Evolutionary conservation across 2,113 vertebrate species (phyloP), one percentile per base, ranked within the genome.

Genomic region (Acrocephalus arundinaceus): DNA sequence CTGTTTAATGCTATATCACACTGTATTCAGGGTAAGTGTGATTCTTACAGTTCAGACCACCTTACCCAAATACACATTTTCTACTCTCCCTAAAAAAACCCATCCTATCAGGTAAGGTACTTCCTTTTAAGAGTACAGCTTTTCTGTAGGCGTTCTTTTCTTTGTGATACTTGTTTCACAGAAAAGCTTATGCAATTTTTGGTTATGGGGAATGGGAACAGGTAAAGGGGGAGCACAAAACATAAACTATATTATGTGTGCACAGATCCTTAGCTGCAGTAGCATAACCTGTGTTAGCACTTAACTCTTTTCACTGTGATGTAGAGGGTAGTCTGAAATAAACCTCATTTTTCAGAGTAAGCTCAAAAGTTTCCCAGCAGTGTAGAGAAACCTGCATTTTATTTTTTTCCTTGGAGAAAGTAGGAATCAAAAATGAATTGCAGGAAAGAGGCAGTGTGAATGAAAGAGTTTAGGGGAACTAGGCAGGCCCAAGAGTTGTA

Each of bases 1-100:
- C 89, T 97, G 83, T 95, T 92, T 82, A 92, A 93, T 96, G 92
- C 52, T 92, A 31, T 27, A 23, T 89, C 85, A 95, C 70, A 39
- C 86, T 93, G 78, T 93, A 61, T 78, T 61, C 68, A 91, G 59
- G 63, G 66, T 59, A 94, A 76, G 51, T 81, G 58, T 79, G 70
- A 61, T 84, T 54, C n/a, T 85, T 89, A 61, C 9, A 39, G 16
- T 74, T 15, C 51, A 13, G 58, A 65, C 63, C 76, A 93, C 76
- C 15, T 68, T 95, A 15, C 3, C 5, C 52, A 81, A 93, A 87
- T 75, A 51, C 61, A 91, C 43, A 20, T 49, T 89, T 95, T 82
- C 35, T 24, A 31, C 23, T 66, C 46, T 67, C n/a, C 43, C 54
- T 58, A 81, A 70, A 45, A 94, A 63, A 76, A 77, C 3, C 7